These are phyloP conservation scores for Mesoclemmys tuberculata DNA, from an alignment of 2,113 vertebrate genomes.

Conservation along the genomic window DNA sequence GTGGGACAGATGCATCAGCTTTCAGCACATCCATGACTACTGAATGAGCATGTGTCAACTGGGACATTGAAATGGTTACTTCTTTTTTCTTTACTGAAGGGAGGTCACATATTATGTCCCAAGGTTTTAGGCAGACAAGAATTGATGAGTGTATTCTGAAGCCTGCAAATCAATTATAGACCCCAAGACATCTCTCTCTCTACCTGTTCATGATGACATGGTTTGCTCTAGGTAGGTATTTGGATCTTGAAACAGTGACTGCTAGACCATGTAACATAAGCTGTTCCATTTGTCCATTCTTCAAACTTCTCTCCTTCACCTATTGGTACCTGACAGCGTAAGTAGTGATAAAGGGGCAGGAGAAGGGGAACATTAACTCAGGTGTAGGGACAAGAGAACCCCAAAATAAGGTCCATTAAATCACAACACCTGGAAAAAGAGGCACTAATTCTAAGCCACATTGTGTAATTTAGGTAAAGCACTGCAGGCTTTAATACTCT, in stretches of 20 bases:
- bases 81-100: conserved; percentile 12
- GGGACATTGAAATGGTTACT: neutral
- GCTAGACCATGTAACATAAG: neutral
- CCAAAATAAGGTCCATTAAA: neutral
- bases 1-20: neutral
- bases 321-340: neutral
- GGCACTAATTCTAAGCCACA: neutral
- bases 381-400: neutral
- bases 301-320: rapidly evolving
- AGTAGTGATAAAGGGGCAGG: neutral
- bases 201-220: neutral
- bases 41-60: neutral
- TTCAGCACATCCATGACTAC: neutral
- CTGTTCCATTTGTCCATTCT: neutral
- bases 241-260: neutral
- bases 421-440: neutral
- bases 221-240: rapidly evolving
- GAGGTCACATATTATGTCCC: conserved; percentile 14
- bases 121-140: neutral
- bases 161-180: neutral
- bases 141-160: neutral
- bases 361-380: neutral
- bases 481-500: neutral
- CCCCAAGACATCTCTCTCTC: neutral
- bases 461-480: neutral